phyloP scores from a whole-genome alignment of 1,140 invertebrate species.

The Drosophila navojoa region DNA sequence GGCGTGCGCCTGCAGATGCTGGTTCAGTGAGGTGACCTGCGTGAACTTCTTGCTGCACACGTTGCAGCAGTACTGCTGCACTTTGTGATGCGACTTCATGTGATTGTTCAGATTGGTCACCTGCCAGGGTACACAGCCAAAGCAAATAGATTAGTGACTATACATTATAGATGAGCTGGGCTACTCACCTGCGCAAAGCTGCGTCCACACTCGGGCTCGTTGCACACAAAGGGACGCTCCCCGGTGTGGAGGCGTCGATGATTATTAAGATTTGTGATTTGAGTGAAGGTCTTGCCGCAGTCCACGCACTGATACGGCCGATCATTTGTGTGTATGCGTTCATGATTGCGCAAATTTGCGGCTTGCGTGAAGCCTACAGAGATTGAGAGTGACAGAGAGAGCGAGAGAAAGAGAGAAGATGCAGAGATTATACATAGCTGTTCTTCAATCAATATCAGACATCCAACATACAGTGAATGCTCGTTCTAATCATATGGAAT shows the following conservation, averaged over 20 bases:
- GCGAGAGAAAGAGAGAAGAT: neutral
- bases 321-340: slow-evolving; percentile 87
- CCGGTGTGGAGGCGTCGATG: slow-evolving; percentile 86
- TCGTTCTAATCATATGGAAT: no score
- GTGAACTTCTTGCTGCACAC: slow-evolving; percentile 83
- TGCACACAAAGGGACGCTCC: slow-evolving; percentile 86
- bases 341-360: slow-evolving; percentile 86
- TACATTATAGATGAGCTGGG: no score
- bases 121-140: slow-evolving; percentile 26
- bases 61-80: slow-evolving; percentile 83
- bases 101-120: slow-evolving; percentile 84
- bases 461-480: neutral
- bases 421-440: neutral
- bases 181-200: slow-evolving; percentile 85
- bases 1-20: slow-evolving; percentile 82
- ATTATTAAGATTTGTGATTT: slow-evolving; percentile 87
- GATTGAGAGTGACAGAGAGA: neutral
- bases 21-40: slow-evolving; percentile 83
- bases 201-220: slow-evolving; percentile 86
- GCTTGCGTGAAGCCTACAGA: slow-evolving; percentile 86
- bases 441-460: neutral
- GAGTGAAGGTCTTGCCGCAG: slow-evolving; percentile 87
- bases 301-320: slow-evolving; percentile 86
- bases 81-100: slow-evolving; percentile 84
- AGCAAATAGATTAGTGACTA: neutral